Conservation (phyloP, 1,140 invertebrate species). For the Sitophilus oryzae region DNA sequence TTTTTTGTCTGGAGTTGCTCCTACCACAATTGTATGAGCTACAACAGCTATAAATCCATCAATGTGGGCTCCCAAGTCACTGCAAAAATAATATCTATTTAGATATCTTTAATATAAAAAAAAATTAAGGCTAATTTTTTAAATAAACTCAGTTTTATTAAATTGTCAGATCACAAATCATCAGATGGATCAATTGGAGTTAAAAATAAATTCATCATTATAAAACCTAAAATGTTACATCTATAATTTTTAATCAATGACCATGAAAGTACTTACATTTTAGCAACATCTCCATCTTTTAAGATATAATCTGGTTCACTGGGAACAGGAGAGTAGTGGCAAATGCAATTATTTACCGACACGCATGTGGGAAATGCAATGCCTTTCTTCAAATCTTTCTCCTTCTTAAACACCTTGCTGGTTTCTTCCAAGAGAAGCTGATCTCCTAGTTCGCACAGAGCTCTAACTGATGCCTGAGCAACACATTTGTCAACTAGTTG, state of each 20-base stretch:
- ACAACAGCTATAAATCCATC: conserved; percentile 99
- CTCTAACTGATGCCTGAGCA: conserved; percentile 78
- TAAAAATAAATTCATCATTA: conserved; percentile 5
- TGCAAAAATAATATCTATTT: conserved; percentile 51
- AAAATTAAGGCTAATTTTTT: too few relatives aligned
- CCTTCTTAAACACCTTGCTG: conserved; percentile 95
- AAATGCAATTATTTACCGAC: conserved; percentile 98
- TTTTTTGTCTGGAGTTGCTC: conserved; percentile 64
- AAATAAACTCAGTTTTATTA: too few relatives aligned
- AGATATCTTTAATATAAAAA: too few relatives aligned
- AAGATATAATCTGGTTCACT: conserved; percentile 86
- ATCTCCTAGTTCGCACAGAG: conserved; percentile 92
- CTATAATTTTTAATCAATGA: too few relatives aligned
- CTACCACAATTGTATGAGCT: conserved; percentile 91
- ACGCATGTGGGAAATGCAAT: conserved; percentile 99
- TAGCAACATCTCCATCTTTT: conserved; percentile 92
- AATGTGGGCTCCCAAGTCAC: conserved; percentile 95
- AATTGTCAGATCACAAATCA: conserved; percentile 16
- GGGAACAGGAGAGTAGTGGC: conserved; percentile 93
- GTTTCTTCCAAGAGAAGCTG: conserved; percentile 85
- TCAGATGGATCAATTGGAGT: conserved; percentile 40
- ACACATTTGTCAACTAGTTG: conserved; percentile 84
- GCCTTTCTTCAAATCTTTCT: conserved; percentile 96
- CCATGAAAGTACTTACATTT: conserved; percentile 73
- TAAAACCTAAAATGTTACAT: not conserved